Evolutionary conservation across 2,797 vertebrate genomes (phyloP).

Genomic region (Channallabes apus): DNA sequence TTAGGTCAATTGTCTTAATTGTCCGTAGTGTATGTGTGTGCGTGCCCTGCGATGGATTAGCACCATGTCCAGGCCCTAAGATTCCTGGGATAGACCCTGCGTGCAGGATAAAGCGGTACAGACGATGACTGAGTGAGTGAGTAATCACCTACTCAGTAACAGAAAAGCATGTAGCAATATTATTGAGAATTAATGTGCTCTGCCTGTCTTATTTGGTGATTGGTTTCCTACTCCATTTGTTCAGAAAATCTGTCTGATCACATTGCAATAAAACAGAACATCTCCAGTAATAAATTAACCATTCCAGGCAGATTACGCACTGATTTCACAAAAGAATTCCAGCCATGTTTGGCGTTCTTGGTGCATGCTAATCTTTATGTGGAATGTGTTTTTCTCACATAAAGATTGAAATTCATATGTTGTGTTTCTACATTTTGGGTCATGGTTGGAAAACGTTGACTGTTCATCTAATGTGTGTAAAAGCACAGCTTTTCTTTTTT

Average conservation of each 20-base stretch:
- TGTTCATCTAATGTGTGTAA: background rate
- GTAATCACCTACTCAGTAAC: background rate
- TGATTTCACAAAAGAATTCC: background rate
- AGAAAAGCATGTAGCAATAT: background rate
- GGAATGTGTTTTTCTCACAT: background rate
- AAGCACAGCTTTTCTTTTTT: background rate
- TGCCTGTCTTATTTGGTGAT: background rate
- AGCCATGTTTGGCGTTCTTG: background rate
- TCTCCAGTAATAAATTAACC: background rate
- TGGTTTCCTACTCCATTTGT: background rate
- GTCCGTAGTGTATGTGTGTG: too few relatives aligned
- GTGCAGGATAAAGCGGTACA: too few relatives aligned
- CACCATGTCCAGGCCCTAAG: too few relatives aligned
- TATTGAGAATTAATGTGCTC: constrained; percentile 12
- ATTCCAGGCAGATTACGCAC: background rate
- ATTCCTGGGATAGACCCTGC: too few relatives aligned
- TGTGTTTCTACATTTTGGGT: background rate
- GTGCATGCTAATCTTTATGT: background rate
- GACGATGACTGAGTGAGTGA: too few relatives aligned
- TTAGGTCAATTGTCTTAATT: too few relatives aligned
- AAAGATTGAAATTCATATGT: background rate
- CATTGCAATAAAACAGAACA: background rate
- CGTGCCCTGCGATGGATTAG: too few relatives aligned
- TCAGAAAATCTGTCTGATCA: constrained; percentile 4
- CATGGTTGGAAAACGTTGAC: background rate